phyloP scores from a whole-genome alignment of 2,797 vertebrate genomes.

The Cryptoblepharus egeriae region DNA sequence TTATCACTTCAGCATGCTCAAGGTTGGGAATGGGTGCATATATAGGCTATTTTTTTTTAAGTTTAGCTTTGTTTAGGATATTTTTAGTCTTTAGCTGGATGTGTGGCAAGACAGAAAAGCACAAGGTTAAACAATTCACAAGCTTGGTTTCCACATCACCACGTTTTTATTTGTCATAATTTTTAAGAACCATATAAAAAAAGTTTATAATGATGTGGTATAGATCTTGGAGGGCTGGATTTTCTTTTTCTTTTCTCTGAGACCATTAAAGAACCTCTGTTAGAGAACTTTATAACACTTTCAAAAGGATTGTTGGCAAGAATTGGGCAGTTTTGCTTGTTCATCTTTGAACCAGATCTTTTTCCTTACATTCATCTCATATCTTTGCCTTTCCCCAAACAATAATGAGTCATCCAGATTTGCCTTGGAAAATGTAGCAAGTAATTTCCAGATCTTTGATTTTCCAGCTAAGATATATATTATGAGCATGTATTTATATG shows the following conservation, averaged over 20 bases:
- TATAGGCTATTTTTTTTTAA: background rate
- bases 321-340: background rate
- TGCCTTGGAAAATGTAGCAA: background rate
- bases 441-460: slow-evolving; percentile 17
- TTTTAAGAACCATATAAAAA: background rate
- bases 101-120: background rate
- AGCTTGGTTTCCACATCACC: background rate
- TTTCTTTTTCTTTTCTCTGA: background rate
- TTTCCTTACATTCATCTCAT: background rate
- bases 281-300: background rate
- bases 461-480: background rate
- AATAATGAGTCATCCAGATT: background rate
- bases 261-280: background rate
- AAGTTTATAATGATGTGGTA: background rate
- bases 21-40: background rate
- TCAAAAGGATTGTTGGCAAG: background rate
- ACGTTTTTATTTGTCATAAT: background rate
- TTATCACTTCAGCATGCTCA: too few species aligned
- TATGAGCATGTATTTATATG: background rate
- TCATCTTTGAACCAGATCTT: background rate
- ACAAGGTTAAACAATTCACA: background rate
- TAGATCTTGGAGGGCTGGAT: background rate
- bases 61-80: too few species aligned
- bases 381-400: background rate
- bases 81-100: background rate